phyloP scores from a whole-genome alignment of 1,140 invertebrate genomes.

The Panagrolaimus sp. region DNA sequence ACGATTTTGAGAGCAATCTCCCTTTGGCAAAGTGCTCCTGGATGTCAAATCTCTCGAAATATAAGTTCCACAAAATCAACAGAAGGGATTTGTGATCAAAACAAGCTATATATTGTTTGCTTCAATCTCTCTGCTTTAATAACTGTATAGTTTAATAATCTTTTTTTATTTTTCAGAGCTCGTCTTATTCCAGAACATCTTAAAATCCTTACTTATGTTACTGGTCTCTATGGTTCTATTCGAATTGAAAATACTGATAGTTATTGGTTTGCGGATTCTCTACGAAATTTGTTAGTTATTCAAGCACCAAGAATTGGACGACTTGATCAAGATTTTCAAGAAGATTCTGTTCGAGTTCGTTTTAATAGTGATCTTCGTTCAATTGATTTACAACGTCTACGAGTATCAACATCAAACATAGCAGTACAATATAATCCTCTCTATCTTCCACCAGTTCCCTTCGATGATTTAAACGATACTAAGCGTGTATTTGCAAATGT shows the following conservation, averaged over 20 bases:
- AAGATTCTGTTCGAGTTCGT: neutral
- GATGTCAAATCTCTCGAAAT: too few species aligned
- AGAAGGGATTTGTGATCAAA: too few species aligned
- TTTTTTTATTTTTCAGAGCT: neutral
- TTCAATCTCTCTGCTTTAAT: too few species aligned
- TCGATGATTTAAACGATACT: too few species aligned
- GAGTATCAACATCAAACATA: neutral
- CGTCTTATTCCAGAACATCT: neutral
- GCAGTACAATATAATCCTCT: neutral
- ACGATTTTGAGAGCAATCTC: too few species aligned
- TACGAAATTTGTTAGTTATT: neutral
- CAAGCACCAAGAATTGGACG: neutral
- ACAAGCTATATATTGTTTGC: too few species aligned
- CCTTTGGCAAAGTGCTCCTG: too few species aligned
- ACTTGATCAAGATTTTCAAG: too few species aligned
- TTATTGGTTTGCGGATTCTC: neutral
- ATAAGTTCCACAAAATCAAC: too few species aligned
- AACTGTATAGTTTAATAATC: too few species aligned
- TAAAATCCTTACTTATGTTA: neutral
- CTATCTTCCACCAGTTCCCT: neutral
- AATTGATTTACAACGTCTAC: neutral
- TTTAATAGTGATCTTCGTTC: conserved; percentile 2
- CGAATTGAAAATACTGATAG: neutral
- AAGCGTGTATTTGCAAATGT: neutral
- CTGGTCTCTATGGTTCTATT: neutral